Conservation (phyloP, 2,888 invertebrate genomes). For the Brachypalpus laphriformis region DNA sequence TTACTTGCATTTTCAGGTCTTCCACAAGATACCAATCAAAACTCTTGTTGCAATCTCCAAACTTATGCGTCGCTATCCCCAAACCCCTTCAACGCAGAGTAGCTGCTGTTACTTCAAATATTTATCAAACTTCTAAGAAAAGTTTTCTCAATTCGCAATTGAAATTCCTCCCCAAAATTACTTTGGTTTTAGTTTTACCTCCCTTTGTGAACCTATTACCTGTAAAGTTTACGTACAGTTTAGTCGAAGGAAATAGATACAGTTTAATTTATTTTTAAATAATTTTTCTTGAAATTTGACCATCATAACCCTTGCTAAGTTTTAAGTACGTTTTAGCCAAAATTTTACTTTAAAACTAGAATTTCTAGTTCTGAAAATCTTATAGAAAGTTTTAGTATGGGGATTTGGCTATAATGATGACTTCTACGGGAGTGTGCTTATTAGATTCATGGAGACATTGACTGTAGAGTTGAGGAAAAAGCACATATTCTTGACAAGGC, state of each 20-base stretch:
- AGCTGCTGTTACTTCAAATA: conserved; percentile 38
- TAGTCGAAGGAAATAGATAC: not conserved
- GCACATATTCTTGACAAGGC: no score
- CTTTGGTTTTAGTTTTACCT: not conserved
- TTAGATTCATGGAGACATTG: no score
- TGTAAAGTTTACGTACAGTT: not conserved
- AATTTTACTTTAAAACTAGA: no score
- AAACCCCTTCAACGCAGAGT: not conserved
- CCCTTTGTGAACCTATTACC: not conserved
- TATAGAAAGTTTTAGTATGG: no score
- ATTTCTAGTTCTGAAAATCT: no score
- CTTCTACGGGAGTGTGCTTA: no score
- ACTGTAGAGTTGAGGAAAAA: no score
- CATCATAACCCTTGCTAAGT: no score
- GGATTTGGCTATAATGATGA: no score
- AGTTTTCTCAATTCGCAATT: conserved; percentile 43
- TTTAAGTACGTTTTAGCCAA: no score
- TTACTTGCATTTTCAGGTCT: conserved; percentile 19
- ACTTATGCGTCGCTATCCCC: not conserved
- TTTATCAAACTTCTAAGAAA: conserved; percentile 52
- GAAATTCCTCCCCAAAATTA: conserved; percentile 15
- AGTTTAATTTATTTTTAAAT: not conserved
- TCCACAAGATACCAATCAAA: conserved; percentile 49
- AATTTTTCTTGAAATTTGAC: no score
- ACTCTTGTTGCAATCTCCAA: conserved; percentile 8